A percentile compares a stretch with the other conserved stretches of the same genome.
Conservation (phyloP, 2,888 invertebrate genomes). For the Anodontia alba region DNA sequence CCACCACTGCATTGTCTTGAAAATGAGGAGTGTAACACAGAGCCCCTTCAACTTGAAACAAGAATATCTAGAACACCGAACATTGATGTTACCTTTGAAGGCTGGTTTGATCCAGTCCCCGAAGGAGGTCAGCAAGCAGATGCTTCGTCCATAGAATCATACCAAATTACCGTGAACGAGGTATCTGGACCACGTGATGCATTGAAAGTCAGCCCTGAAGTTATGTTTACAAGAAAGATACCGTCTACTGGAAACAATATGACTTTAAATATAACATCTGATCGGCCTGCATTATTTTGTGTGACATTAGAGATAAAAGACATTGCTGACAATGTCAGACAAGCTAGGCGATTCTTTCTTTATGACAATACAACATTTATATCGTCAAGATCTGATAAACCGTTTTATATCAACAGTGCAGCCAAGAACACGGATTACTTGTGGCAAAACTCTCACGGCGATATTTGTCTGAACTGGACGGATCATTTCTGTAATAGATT, state of each 20-base stretch:
- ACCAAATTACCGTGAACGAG: constrained; percentile 21
- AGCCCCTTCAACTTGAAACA: not conserved
- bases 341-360: constrained; percentile 61
- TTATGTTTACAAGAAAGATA: constrained; percentile 13
- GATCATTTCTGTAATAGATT: constrained; percentile 55
- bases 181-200: not conserved
- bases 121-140: not conserved
- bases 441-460: constrained; percentile 63
- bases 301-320: constrained; percentile 59
- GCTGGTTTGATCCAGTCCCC: constrained; percentile 32
- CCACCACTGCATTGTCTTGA: constrained; percentile 17
- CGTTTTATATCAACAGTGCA: constrained; percentile 38
- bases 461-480: constrained; percentile 58
- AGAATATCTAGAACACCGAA: not conserved
- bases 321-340: constrained; percentile 53
- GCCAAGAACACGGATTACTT: constrained; percentile 30
- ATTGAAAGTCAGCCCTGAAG: not conserved
- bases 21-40: not conserved
- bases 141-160: constrained; percentile 21
- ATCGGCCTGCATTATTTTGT: constrained; percentile 45
- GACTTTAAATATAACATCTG: not conserved
- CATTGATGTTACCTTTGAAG: not conserved
- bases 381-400: not conserved
- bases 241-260: not conserved
- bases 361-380: constrained; percentile 55